A percentile compares a stretch with the other conserved stretches of the same genome.
Evolutionary conservation across 2,888 invertebrate genomes (phyloP).

Genomic region (Chrysodeixis includens): DNA sequence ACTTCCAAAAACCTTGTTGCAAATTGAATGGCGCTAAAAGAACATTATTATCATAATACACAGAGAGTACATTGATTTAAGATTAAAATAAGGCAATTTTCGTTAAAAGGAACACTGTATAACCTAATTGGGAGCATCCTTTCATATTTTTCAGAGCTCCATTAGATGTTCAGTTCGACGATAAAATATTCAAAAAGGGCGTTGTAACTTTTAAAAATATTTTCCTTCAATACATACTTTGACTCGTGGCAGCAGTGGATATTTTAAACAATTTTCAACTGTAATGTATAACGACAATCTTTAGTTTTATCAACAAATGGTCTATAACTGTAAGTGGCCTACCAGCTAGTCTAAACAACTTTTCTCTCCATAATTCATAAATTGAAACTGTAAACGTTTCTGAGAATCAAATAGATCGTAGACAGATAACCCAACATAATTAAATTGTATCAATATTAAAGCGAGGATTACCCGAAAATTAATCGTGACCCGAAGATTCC

Average conservation of each 20-base stretch:
- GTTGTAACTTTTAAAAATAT: slow-evolving; percentile 52
- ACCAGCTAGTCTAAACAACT: no score
- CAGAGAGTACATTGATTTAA: slow-evolving; percentile 59
- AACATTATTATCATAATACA: slow-evolving; percentile 54
- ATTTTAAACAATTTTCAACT: neutral
- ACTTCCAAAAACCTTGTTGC: slow-evolving; percentile 23
- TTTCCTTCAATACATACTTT: slow-evolving; percentile 14
- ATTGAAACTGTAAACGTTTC: neutral
- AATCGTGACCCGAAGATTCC: slow-evolving; percentile 49
- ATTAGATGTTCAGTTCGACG: slow-evolving; percentile 66
- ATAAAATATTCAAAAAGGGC: slow-evolving; percentile 71
- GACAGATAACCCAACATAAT: neutral
- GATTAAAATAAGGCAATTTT: slow-evolving; percentile 69
- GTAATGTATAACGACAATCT: neutral
- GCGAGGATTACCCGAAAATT: slow-evolving; percentile 25
- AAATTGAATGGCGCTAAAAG: slow-evolving; percentile 35
- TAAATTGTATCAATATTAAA: slow-evolving; percentile 23
- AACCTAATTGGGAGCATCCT: slow-evolving; percentile 71
- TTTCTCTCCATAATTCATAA: neutral
- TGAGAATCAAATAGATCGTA: neutral
- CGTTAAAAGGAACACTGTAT: slow-evolving; percentile 70
- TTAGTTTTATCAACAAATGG: no score
- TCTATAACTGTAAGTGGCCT: neutral
- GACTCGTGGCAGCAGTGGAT: slow-evolving; percentile 12
- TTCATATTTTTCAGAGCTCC: slow-evolving; percentile 71